A percentile compares a stretch with the other conserved stretches of the same genome.
These are phyloP conservation scores for Centropus bengalensis DNA, from an alignment of 2,113 vertebrate genomes.

Conservation along the genomic window DNA sequence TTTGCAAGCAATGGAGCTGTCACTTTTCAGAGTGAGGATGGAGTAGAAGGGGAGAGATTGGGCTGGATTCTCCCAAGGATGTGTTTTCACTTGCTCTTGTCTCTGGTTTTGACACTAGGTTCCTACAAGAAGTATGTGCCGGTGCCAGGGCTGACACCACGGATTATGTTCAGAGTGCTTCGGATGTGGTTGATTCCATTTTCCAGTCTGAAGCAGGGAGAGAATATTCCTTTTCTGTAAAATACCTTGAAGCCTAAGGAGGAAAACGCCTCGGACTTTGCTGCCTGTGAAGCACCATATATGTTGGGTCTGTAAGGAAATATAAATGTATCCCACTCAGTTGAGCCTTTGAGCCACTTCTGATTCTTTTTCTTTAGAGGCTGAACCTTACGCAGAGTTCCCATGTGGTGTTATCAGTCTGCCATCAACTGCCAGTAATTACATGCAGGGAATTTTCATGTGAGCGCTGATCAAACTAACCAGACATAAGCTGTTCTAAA, in stretches of 20 bases:
- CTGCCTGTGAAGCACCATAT: neutral
- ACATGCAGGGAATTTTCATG: conserved; percentile 24
- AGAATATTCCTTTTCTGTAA: neutral
- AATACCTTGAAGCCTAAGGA: neutral
- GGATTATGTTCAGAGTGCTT: neutral
- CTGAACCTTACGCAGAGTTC: neutral
- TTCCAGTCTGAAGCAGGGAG: neutral
- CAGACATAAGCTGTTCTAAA: neutral
- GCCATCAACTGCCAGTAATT: conserved; percentile 26
- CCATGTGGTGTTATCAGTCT: neutral
- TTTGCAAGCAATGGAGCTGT: neutral
- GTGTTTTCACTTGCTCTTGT: neutral
- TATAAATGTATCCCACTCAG: neutral
- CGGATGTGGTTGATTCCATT: neutral
- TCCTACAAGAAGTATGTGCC: neutral
- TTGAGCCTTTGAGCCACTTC: neutral
- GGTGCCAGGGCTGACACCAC: neutral
- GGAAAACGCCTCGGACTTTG: neutral
- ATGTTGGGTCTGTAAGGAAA: neutral
- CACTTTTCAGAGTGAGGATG: neutral
- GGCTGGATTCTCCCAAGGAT: neutral
- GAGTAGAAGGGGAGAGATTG: neutral
- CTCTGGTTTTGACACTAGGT: neutral
- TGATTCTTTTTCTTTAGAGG: neutral
- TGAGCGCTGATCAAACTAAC: neutral